Conservation (phyloP, 2,888 invertebrate genomes). For the Agrochola macilenta region DNA sequence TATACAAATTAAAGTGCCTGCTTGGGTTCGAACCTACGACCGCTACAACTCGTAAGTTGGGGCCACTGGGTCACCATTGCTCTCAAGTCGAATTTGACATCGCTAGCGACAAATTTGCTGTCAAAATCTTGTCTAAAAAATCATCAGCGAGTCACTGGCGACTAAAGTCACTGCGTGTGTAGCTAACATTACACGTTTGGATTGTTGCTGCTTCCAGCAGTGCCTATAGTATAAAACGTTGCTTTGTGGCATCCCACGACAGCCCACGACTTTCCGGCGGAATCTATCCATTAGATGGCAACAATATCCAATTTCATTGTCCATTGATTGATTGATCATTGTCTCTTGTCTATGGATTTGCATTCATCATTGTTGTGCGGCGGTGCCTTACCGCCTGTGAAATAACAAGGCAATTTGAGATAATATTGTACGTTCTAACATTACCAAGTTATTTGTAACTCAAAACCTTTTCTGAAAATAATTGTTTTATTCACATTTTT, state of each 20-base stretch:
- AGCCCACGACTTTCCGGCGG: not conserved
- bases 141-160: too few relatives aligned
- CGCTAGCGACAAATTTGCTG: too few relatives aligned
- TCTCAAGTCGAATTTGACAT: too few relatives aligned
- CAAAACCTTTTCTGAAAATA: conserved; percentile 11
- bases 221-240: too few relatives aligned
- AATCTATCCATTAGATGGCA: not conserved
- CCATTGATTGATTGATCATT: not conserved
- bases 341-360: not conserved
- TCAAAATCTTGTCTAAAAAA: too few relatives aligned
- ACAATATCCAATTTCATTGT: conserved; percentile 4
- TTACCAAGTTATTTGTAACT: not conserved
- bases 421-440: conserved; percentile 4
- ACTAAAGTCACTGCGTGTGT: too few relatives aligned
- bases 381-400: conserved; percentile 20
- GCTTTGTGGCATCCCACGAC: not conserved
- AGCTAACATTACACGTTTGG: too few relatives aligned
- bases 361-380: conserved; percentile 5
- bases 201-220: too few relatives aligned
- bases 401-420: conserved; percentile 2
- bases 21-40: too few relatives aligned
- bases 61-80: too few relatives aligned
- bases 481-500: conserved; percentile 38
- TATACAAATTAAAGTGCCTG: too few relatives aligned
- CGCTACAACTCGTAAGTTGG: too few relatives aligned